phyloP scores from a whole-genome alignment of 2,113 vertebrate genomes.

The Rhabdornis inornatus region DNA sequence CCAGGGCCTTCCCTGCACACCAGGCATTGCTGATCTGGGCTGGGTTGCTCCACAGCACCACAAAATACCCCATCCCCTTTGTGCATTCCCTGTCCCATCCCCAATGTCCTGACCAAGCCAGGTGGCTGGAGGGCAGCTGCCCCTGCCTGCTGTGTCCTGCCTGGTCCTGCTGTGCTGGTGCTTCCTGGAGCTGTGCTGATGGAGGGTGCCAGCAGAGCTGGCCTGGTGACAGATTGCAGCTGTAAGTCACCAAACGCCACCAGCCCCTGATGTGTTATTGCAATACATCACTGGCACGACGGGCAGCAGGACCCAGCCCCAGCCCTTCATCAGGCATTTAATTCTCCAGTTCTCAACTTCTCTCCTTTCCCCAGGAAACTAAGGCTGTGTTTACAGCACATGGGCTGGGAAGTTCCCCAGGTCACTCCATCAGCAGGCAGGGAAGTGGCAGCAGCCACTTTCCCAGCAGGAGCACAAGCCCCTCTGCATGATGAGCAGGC shows the following conservation, averaged over 20 bases:
- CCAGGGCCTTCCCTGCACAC: too few relatives aligned
- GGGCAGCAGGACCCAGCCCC: not conserved
- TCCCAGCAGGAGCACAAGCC: not conserved
- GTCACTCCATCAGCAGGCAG: not conserved
- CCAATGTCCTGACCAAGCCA: not conserved
- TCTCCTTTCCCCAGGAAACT: not conserved
- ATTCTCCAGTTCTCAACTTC: constrained; percentile 43
- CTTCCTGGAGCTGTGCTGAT: not conserved
- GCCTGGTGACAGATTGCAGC: not conserved
- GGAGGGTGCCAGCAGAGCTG: accelerated
- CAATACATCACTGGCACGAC: not conserved
- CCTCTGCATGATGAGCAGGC: not conserved
- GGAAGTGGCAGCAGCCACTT: not conserved
- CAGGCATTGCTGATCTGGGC: not conserved
- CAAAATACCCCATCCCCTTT: accelerated
- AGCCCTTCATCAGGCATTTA: constrained; percentile 49
- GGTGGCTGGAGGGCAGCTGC: not conserved
- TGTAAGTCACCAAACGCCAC: not conserved
- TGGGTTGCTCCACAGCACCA: accelerated
- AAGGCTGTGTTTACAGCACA: not conserved
- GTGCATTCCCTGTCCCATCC: not conserved
- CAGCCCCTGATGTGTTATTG: not conserved
- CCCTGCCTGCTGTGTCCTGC: not conserved
- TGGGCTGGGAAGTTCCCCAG: not conserved
- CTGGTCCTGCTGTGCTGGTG: accelerated